phyloP scores from a whole-genome alignment of 2,113 vertebrate species.

The Brachirus orientalis region DNA sequence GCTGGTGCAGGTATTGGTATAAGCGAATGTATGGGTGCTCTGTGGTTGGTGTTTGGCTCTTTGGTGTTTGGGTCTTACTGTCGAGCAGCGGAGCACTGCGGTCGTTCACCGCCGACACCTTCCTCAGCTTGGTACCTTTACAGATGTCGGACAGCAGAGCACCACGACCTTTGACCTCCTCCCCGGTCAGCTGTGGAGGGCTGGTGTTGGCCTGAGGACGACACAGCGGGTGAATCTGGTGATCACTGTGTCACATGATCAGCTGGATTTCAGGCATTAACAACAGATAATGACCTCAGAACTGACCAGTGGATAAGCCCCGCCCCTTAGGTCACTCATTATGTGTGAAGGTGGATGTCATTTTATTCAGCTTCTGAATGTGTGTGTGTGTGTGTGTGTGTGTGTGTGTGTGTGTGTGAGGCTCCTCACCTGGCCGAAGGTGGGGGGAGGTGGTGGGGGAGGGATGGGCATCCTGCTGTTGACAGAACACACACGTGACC shows the following conservation, averaged over 20 bases:
- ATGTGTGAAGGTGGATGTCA: neutral
- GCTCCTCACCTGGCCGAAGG: slow-evolving; percentile 67
- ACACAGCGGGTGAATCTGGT: too few species aligned
- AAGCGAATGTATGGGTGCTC: slow-evolving; percentile 77
- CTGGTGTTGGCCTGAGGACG: slow-evolving; percentile 84
- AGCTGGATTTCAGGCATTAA: too few species aligned
- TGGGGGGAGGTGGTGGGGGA: slow-evolving; percentile 58
- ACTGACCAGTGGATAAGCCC: too few species aligned
- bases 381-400: neutral
- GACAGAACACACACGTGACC: slow-evolving; percentile 35
- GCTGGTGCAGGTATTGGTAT: slow-evolving; percentile 77
- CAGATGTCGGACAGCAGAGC: slow-evolving; percentile 93
- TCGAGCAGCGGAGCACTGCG: slow-evolving; percentile 91
- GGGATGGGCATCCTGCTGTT: slow-evolving; percentile 67
- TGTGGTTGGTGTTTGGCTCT: slow-evolving; percentile 56
- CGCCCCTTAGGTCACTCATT: too few species aligned
- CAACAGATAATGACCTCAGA: too few species aligned
- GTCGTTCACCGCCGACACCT: slow-evolving; percentile 87
- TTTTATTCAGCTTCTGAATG: too few species aligned
- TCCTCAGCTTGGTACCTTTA: slow-evolving; percentile 88
- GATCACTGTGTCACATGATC: too few species aligned
- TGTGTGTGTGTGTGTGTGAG: neutral
- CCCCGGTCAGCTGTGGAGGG: slow-evolving; percentile 84
- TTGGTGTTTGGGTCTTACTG: slow-evolving; percentile 81
- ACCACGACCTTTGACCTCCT: slow-evolving; percentile 87